These are phyloP conservation scores for Danaus chrysippus DNA, from an alignment of 2,888 invertebrate species.

Conservation along the genomic window DNA sequence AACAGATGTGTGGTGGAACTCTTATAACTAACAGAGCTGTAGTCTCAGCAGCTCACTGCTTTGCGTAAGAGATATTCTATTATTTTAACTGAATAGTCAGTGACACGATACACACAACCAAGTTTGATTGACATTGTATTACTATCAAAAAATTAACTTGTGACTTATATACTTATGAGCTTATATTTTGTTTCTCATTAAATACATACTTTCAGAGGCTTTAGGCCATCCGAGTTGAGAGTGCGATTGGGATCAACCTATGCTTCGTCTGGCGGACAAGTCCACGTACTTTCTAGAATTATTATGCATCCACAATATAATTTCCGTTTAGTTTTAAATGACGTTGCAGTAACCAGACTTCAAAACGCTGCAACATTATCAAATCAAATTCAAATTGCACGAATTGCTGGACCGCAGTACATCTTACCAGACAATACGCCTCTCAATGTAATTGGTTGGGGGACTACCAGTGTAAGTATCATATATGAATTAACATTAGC, in stretches of 20 bases:
- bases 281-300: neutral
- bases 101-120: neutral
- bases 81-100: neutral
- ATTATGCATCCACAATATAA: neutral
- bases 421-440: neutral
- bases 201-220: neutral
- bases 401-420: neutral
- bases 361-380: neutral
- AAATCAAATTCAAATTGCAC: neutral
- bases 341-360: neutral
- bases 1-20: neutral
- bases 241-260: neutral
- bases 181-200: neutral
- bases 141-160: neutral
- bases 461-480: neutral
- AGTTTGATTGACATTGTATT: neutral
- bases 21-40: slow-evolving; percentile 39
- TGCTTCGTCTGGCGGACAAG: neutral
- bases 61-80: slow-evolving; percentile 40
- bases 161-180: neutral
- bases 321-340: neutral
- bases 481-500: neutral
- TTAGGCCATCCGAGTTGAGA: neutral
- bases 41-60: slow-evolving; percentile 57
- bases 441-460: neutral